phyloP scores from a whole-genome alignment of 2,888 invertebrate genomes.

The Dynastes maya region DNA sequence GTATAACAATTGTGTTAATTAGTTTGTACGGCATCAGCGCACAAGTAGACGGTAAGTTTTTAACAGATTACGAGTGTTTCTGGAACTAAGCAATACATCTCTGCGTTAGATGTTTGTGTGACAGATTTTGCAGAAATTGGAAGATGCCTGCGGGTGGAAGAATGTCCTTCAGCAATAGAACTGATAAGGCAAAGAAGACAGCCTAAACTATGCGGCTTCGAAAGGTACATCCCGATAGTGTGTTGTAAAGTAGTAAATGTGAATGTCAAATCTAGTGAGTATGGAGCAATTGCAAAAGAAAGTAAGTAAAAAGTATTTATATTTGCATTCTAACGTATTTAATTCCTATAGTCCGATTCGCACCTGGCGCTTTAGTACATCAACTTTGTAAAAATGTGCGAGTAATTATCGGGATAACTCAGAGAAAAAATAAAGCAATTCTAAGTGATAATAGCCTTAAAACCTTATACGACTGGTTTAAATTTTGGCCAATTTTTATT shows the following conservation, averaged over 20 bases:
- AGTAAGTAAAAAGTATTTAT: constrained; percentile 10
- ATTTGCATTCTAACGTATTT: too few species aligned
- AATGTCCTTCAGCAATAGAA: constrained; percentile 48
- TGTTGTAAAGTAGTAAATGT: constrained; percentile 51
- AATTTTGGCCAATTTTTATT: too few species aligned
- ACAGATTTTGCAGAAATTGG: constrained; percentile 34
- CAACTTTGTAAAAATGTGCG: too few species aligned
- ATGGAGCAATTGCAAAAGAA: constrained; percentile 17
- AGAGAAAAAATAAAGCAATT: too few species aligned
- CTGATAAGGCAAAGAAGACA: constrained; percentile 27
- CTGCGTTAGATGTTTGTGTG: neutral
- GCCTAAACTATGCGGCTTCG: constrained; percentile 48
- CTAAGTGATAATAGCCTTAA: too few species aligned
- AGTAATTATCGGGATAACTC: too few species aligned
- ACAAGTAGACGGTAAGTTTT: neutral
- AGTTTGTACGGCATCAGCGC: neutral
- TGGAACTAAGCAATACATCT: neutral
- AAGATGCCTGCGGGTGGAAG: constrained; percentile 36
- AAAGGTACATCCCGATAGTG: constrained; percentile 46
- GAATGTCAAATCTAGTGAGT: neutral
- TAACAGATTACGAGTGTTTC: neutral
- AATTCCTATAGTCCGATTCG: too few species aligned
- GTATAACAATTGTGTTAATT: neutral
- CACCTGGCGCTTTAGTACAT: too few species aligned
- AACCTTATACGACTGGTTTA: too few species aligned